These are phyloP conservation scores for Nibea albiflora DNA, from an alignment of 2,113 vertebrate genomes.

Conservation along the genomic window DNA sequence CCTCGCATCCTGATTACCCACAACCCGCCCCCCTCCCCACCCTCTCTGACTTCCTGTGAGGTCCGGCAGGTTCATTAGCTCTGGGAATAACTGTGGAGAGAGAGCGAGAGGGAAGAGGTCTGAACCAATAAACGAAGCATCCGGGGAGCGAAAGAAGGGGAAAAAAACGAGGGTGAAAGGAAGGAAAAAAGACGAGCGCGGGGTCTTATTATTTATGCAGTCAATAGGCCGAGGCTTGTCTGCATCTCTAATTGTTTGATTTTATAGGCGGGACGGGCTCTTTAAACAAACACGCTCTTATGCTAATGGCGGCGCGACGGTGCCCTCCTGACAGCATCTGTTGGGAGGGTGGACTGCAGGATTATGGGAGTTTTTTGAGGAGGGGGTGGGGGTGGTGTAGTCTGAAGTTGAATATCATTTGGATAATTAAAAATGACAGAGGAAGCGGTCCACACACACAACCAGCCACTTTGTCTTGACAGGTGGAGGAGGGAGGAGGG, in stretches of 20 bases:
- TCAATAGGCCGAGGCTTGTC: conserved; percentile 92
- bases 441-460: conserved; percentile 88
- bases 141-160: conserved; percentile 34
- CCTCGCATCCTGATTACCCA: conserved; percentile 91
- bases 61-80: conserved; percentile 90
- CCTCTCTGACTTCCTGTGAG: conserved; percentile 85
- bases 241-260: conserved; percentile 99
- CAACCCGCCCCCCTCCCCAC: conserved; percentile 76
- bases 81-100: conserved; percentile 80
- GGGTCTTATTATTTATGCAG: conserved; percentile 96
- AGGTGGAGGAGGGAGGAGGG: conserved; percentile 81
- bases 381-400: conserved; percentile 84
- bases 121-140: conserved; percentile 54
- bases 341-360: conserved; percentile 35
- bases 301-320: conserved; percentile 88
- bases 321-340: conserved; percentile 84
- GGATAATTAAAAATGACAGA: conserved; percentile 99
- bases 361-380: conserved; percentile 46
- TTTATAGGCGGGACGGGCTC: conserved; percentile 90
- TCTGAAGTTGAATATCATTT: conserved; percentile 95
- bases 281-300: conserved; percentile 99
- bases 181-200: conserved; percentile 38
- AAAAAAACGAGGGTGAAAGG: conserved; percentile 66
- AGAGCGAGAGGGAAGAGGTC: conserved; percentile 28
- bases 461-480: conserved; percentile 89